Conservation (phyloP, 1,140 invertebrate genomes). For the Drosophila melanogaster region Release_6_plus_ISO1_MT NT_033777.3:17048001-17048500, state of each 20-base stretch:
- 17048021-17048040: constrained; percentile 35
- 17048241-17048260: constrained; percentile 58
- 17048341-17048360: constrained; percentile 48
- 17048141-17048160: constrained; percentile 36
- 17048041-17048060: constrained; percentile 71
- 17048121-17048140: constrained; percentile 32
- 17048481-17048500: not conserved
- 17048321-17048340: constrained; percentile 40
- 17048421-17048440: not conserved
- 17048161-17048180: constrained; percentile 18
- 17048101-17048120: constrained; percentile 20
- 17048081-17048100: constrained; percentile 45
- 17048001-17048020: constrained; percentile 30
- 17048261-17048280: constrained; percentile 54
- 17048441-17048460: not conserved
- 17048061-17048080: constrained; percentile 35
- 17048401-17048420: constrained; percentile 61
- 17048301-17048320: constrained; percentile 52
- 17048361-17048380: constrained; percentile 48
- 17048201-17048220: constrained; percentile 19
- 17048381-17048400: constrained; percentile 60
- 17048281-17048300: constrained; percentile 61
- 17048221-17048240: constrained; percentile 46
- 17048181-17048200: constrained; percentile 2
- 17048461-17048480: too few species aligned